Evolutionary conservation across 1,140 invertebrate genomes (phyloP).

Genomic region (Drosophila sucinea): DNA sequence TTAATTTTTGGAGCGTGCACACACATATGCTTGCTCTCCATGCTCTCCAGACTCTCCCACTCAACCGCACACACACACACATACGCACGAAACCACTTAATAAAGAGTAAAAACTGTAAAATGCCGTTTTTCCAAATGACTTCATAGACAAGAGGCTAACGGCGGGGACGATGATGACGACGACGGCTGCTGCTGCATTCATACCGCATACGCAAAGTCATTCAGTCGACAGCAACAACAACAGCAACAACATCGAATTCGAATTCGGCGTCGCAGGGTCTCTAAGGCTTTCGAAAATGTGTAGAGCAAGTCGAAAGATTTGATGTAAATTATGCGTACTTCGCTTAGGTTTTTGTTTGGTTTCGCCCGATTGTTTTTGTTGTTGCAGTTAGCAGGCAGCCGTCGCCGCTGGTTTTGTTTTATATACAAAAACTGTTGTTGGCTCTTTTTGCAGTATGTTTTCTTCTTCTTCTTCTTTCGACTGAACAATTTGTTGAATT

Average conservation of each 20-base stretch:
- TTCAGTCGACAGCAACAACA: slow-evolving; percentile 47
- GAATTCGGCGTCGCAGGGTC: slow-evolving; percentile 55
- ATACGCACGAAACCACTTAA: slow-evolving; percentile 60
- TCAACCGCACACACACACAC: slow-evolving; percentile 29
- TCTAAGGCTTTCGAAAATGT: slow-evolving; percentile 36
- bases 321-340: slow-evolving; percentile 72
- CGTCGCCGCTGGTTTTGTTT: slow-evolving; percentile 63
- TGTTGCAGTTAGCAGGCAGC: slow-evolving; percentile 12
- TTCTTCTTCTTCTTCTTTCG: slow-evolving; percentile 24
- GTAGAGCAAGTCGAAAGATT: slow-evolving; percentile 27
- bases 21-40: slow-evolving; percentile 51
- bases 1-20: slow-evolving; percentile 82
- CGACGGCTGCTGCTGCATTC: slow-evolving; percentile 32
- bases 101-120: slow-evolving; percentile 62
- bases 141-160: slow-evolving; percentile 75
- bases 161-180: slow-evolving; percentile 33
- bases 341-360: neutral
- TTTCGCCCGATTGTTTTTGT: slow-evolving; percentile 28
- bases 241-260: slow-evolving; percentile 17
- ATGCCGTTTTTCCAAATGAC: slow-evolving; percentile 78
- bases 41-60: slow-evolving; percentile 55
- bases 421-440: slow-evolving; percentile 76
- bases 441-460: slow-evolving; percentile 31
- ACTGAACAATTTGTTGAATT: slow-evolving; percentile 15
- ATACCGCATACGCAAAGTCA: slow-evolving; percentile 64